Conservation (phyloP, 1,140 invertebrate genomes). For the Trialeurodes vaporariorum region DNA sequence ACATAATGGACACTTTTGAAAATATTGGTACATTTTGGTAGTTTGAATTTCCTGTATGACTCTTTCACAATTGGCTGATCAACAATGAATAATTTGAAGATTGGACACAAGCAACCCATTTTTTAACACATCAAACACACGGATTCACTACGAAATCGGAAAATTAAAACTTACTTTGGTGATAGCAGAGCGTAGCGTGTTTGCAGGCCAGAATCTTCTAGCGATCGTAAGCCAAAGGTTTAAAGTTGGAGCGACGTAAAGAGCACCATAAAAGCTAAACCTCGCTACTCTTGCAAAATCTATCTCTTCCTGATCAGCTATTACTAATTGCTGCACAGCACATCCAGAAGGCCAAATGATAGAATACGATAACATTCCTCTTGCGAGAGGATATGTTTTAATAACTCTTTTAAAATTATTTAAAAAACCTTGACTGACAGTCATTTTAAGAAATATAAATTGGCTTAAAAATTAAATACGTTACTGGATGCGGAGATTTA, state of each 20-base stretch:
- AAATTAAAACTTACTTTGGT: conserved; percentile 42
- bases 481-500: too few relatives aligned
- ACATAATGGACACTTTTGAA: too few relatives aligned
- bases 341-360: conserved; percentile 56
- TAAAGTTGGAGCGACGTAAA: conserved; percentile 57
- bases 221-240: conserved; percentile 54
- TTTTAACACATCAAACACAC: too few relatives aligned
- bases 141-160: too few relatives aligned
- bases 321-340: conserved; percentile 41
- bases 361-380: conserved; percentile 59
- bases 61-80: neutral
- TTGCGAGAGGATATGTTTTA: conserved; percentile 39
- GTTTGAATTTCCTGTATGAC: too few relatives aligned
- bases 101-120: too few relatives aligned
- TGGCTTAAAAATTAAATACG: too few relatives aligned
- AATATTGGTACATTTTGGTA: too few relatives aligned
- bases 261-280: conserved; percentile 53
- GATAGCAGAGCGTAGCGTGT: conserved; percentile 47
- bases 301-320: conserved; percentile 15
- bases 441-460: neutral
- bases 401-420: neutral
- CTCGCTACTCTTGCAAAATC: conserved; percentile 28
- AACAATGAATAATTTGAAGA: neutral
- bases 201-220: conserved; percentile 48
- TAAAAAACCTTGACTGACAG: neutral